Conservation (phyloP, 2,113 vertebrate species). For the Pteronura brasiliensis region DNA sequence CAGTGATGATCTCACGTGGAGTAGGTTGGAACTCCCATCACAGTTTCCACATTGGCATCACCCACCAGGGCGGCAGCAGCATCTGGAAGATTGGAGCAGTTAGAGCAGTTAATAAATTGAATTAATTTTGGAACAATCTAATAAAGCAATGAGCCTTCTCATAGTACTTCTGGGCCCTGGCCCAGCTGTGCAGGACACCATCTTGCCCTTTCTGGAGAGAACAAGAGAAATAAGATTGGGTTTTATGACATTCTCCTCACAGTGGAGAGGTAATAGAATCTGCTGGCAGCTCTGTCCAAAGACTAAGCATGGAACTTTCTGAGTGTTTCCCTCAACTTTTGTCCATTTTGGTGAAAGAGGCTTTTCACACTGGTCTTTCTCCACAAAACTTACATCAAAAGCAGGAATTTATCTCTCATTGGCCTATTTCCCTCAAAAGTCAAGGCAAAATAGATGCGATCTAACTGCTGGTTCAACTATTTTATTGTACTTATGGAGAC, state of each 20-base stretch:
- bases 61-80: background rate
- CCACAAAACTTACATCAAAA: background rate
- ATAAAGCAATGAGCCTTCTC: background rate
- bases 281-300: background rate
- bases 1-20: background rate
- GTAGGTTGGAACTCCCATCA: background rate
- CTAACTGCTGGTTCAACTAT: background rate
- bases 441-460: background rate
- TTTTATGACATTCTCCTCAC: background rate
- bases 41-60: background rate
- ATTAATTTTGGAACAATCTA: background rate
- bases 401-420: background rate
- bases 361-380: background rate
- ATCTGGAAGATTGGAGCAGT: background rate
- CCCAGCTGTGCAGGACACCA: background rate
- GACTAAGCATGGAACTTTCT: background rate
- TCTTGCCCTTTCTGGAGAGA: background rate
- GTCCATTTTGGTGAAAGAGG: background rate
- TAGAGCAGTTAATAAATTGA: background rate
- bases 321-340: background rate
- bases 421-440: background rate
- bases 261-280: background rate
- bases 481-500: background rate
- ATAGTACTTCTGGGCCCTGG: background rate
- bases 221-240: too few species aligned